Conservation (phyloP, 2,888 invertebrate genomes). For the Coelinius sp. region DNA sequence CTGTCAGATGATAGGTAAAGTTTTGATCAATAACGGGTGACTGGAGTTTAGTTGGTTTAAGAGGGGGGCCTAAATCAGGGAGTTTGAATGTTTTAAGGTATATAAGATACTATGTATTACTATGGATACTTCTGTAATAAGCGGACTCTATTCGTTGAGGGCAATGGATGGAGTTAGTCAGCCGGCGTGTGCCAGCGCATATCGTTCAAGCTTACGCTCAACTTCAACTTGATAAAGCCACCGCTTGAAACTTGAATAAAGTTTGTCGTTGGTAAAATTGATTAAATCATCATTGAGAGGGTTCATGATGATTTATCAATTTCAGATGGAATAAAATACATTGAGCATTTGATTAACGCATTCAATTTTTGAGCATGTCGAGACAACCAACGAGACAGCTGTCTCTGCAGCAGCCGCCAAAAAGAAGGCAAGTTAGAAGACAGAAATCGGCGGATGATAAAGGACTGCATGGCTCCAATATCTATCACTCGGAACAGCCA, state of each 20-base stretch:
- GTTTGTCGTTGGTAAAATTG: conserved; percentile 12
- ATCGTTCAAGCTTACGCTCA: background rate
- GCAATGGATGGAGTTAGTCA: conserved; percentile 53
- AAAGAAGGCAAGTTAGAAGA: conserved; percentile 54
- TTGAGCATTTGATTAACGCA: background rate
- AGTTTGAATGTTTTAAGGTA: conserved; percentile 31
- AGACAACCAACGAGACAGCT: conserved; percentile 58
- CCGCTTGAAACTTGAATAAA: conserved; percentile 13
- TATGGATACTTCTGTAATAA: conserved; percentile 8
- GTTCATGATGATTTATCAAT: background rate
- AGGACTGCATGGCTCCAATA: conserved; percentile 52
- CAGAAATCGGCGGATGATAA: conserved; percentile 66
- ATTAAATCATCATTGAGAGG: background rate
- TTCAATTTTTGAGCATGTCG: conserved; percentile 50
- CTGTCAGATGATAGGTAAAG: conserved; percentile 70
- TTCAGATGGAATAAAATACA: background rate
- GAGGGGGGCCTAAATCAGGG: conserved; percentile 47
- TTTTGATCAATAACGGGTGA: conserved; percentile 70
- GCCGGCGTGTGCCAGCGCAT: conserved; percentile 62
- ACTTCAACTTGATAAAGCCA: background rate
- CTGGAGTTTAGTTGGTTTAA: conserved; percentile 47
- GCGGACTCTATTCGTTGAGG: conserved; percentile 25
- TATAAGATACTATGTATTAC: conserved; percentile 36
- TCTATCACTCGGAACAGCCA: conserved; percentile 44
- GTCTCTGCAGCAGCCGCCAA: conserved; percentile 62